Evolutionary conservation across 1,140 invertebrate genomes (phyloP).

Genomic region (Pseudobourletiella spinata): DNA sequence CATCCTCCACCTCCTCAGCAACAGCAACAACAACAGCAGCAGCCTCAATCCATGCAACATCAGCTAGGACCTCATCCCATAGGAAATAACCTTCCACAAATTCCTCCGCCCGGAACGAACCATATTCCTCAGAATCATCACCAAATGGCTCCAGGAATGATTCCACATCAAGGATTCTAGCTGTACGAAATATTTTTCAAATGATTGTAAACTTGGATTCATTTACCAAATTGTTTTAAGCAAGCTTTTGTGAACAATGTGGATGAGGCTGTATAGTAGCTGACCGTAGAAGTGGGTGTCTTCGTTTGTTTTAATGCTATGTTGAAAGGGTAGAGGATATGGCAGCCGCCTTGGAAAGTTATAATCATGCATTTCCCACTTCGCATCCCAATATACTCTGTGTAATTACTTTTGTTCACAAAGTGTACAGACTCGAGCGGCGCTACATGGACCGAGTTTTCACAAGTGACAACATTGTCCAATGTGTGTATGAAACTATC

Average conservation of each 20-base stretch:
- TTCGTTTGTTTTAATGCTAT: too few species aligned
- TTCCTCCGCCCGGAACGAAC: neutral
- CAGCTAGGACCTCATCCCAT: too few species aligned
- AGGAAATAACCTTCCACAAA: neutral
- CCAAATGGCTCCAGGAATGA: neutral
- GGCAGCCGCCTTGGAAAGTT: too few species aligned
- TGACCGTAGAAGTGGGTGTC: neutral
- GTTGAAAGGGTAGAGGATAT: too few species aligned
- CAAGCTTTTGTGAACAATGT: neutral
- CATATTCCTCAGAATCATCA: neutral
- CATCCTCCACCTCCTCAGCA: too few species aligned
- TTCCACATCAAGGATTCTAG: neutral
- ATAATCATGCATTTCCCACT: too few species aligned
- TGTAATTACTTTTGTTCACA: neutral
- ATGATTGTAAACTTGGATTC: neutral
- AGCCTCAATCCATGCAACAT: neutral
- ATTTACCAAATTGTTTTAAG: neutral
- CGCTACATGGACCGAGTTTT: neutral
- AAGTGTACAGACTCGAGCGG: neutral
- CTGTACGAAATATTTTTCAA: neutral
- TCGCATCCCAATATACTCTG: neutral
- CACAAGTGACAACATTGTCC: neutral
- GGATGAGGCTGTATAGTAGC: neutral
- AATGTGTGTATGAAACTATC: neutral
- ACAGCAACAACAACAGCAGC: slow-evolving; percentile 3